phyloP scores from a whole-genome alignment of 1,140 invertebrate species.

The Condylostylus longicornis region DNA sequence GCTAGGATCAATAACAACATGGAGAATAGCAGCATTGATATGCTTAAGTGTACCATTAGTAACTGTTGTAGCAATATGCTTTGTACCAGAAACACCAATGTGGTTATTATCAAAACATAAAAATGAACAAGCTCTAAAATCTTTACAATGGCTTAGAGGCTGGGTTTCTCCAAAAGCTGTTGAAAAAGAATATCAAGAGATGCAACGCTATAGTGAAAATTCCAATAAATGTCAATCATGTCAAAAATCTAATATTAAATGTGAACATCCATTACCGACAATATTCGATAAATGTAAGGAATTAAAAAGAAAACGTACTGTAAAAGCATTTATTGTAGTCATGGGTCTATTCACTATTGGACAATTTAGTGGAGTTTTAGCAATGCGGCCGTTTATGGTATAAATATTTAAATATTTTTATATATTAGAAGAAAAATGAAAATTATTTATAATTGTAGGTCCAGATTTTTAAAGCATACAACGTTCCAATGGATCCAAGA shows the following conservation, averaged over 20 bases:
- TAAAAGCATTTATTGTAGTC: constrained; percentile 34
- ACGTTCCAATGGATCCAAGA: constrained; percentile 33
- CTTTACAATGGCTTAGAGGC: constrained; percentile 36
- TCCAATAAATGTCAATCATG: constrained; percentile 7
- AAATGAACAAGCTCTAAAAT: constrained; percentile 34
- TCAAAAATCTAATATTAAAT: constrained; percentile 3
- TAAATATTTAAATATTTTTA: too few species aligned
- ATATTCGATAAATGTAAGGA: constrained; percentile 18
- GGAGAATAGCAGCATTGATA: constrained; percentile 45
- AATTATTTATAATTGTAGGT: too few species aligned
- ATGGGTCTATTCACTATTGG: constrained; percentile 36
- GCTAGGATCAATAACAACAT: constrained; percentile 43
- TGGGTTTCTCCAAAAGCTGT: constrained; percentile 35
- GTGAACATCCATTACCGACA: constrained; percentile 5
- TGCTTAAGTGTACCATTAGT: constrained; percentile 42
- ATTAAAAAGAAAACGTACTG: constrained; percentile 34
- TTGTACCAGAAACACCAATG: constrained; percentile 52
- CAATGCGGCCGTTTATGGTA: constrained; percentile 32
- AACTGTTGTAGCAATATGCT: constrained; percentile 40
- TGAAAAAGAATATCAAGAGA: constrained; percentile 33
- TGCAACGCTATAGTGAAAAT: constrained; percentile 17
- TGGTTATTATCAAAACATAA: constrained; percentile 41
- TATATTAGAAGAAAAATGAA: too few species aligned
- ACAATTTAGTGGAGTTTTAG: constrained; percentile 4
- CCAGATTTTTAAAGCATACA: constrained; percentile 34